Base-by-base conservation (phyloP, 2,113 vertebrate species). In the Psephotus haematonotus region DNA sequence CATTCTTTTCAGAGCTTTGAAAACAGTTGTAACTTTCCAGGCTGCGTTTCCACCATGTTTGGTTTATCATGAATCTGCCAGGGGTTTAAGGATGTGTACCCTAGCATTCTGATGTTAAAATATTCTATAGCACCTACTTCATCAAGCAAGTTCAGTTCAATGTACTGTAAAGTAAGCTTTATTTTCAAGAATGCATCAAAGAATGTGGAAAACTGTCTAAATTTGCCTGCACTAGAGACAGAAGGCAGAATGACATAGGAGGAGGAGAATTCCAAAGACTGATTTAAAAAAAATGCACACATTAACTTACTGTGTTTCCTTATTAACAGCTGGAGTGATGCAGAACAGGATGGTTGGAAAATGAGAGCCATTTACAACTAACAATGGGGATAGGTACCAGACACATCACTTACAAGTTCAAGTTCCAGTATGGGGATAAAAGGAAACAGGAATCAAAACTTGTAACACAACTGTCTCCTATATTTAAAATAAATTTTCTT, bases 211-310 rank as follows among this genome's bases (percentile, higher is more conserved):
- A 47, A 65, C 24, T 94, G 9, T 75, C 52, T 65, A 63, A 86
- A 78, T 72, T 76, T 93, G 74, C 47, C 59, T 93, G 68, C 69
- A 80, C 86, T 50, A 52, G 94, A 88, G 82, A 95, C 76, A 97
- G 75, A 74, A 85, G 87, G 64, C 52, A 44, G 27, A 75, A 33
- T 80, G 53, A 59, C 12, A 5, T 15, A 78, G 69, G 41, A 94
- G 79, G 76, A 77, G 20, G 60, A 62, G 60, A 94, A 80, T 46
- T 94, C 16, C 19, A 35, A 88, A 81, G 18, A 28, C 18, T 71
- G 9, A 13, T 70, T 50, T 14, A 2, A 22, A 63, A 81, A 70
- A 69, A 71, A n/a, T 35, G 23, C n/a, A 53, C 7, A 10, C 24
- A 17, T 18, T 76, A 68, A 64, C 25, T 70, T 63, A 35, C 17